Evolutionary conservation across 2,113 vertebrate species (phyloP).

Genomic region (Embiotoca jacksoni): DNA sequence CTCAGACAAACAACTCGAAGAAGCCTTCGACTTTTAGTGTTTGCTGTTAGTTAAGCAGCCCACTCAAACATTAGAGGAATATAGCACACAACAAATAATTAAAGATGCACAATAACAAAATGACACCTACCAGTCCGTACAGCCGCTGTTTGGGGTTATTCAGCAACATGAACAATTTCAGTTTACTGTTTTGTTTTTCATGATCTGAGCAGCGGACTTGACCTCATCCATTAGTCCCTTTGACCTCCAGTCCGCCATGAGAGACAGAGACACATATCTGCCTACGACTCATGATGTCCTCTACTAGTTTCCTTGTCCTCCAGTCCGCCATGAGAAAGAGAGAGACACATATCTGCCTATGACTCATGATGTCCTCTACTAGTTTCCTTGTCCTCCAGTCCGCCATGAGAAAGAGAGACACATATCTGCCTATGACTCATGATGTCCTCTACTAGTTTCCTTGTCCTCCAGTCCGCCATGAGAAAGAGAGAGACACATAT

Average conservation of each 20-base stretch:
- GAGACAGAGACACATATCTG: conserved; percentile 23
- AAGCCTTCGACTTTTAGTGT: not conserved
- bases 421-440: conserved; percentile 2
- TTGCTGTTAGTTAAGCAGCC: conserved; percentile 1
- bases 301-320: conserved; percentile 61
- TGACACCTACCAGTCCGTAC: conserved; percentile 76
- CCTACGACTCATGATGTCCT: conserved; percentile 46
- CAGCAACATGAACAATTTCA: conserved; percentile 69
- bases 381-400: conserved; percentile 4
- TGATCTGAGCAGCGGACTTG: conserved; percentile 66
- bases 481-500: conserved; percentile 17
- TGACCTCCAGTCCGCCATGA: conserved; percentile 63
- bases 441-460: conserved; percentile 60
- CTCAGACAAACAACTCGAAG: conserved; percentile 1
- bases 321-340: conserved; percentile 44
- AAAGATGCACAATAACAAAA: conserved; percentile 58
- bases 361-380: conserved; percentile 20
- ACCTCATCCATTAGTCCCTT: conserved; percentile 71
- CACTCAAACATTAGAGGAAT: conserved; percentile 20
- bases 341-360: conserved; percentile 18
- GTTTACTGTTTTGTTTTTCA: conserved; percentile 58
- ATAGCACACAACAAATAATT: conserved; percentile 24
- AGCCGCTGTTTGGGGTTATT: conserved; percentile 69
- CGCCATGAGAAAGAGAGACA: conserved; percentile 38
- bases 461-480: conserved; percentile 51